A percentile compares a stretch with the other conserved stretches of the same genome.
Conservation (phyloP, 2,113 vertebrate species). For the Thymallus thymallus region DNA sequence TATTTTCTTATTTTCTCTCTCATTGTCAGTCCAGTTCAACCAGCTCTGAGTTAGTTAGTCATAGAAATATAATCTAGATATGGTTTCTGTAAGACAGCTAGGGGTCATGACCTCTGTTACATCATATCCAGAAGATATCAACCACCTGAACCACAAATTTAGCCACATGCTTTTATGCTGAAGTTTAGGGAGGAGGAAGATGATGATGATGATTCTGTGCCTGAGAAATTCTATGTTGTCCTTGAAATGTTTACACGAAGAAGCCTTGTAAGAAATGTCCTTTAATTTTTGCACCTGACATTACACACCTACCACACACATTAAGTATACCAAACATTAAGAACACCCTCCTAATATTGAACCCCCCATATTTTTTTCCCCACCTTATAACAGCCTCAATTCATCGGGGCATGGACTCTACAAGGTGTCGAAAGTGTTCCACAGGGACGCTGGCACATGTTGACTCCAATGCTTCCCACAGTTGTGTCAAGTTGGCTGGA, state of each 20-base stretch:
- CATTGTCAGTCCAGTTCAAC: neutral
- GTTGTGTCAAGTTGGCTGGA: too few relatives aligned
- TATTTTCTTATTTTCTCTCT: neutral
- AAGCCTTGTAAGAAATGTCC: conserved; percentile 49
- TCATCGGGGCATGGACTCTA: too few relatives aligned
- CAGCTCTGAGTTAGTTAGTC: too few relatives aligned
- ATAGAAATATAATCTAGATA: too few relatives aligned
- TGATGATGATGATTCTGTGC: conserved; percentile 62
- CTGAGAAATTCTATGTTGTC: conserved; percentile 57
- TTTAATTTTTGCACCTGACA: conserved; percentile 24
- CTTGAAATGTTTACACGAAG: conserved; percentile 69
- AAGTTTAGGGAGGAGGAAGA: conserved; percentile 33
- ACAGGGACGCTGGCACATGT: too few relatives aligned
- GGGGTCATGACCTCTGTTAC: conserved; percentile 16
- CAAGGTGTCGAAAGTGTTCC: too few relatives aligned
- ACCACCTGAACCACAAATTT: too few relatives aligned
- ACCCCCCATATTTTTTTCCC: too few relatives aligned
- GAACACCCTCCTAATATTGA: conserved; percentile 13
- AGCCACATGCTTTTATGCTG: conserved; percentile 31
- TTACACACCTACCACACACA: conserved; percentile 29
- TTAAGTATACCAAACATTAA: neutral
- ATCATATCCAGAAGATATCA: conserved; percentile 14
- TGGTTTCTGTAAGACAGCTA: neutral
- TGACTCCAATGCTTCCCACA: too few relatives aligned
- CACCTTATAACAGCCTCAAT: too few relatives aligned